phyloP scores from a whole-genome alignment of 2,113 vertebrate species.

The Chaenogobius annularis region DNA sequence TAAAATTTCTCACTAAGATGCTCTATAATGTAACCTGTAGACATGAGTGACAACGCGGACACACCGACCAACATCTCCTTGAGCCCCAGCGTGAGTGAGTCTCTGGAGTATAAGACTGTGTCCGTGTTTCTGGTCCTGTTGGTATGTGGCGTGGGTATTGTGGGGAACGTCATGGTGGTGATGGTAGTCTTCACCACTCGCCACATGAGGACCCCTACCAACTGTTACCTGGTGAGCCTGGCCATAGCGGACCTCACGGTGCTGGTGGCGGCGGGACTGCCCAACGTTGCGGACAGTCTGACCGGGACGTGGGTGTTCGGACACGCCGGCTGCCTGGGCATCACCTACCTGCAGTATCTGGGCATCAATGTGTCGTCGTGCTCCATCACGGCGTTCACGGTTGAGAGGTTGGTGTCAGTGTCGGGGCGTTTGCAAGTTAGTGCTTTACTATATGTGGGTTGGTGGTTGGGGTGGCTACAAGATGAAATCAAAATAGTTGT shows the following conservation, averaged over 20 bases:
- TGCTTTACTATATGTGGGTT: background rate
- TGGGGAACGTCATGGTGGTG: conserved; percentile 85
- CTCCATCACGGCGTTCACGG: conserved; percentile 82
- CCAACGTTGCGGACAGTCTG: conserved; percentile 79
- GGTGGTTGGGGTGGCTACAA: no score
- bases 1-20: background rate
- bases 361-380: conserved; percentile 84
- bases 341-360: conserved; percentile 84
- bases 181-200: conserved; percentile 79
- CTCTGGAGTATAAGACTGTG: conserved; percentile 76
- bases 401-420: conserved; percentile 73
- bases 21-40: conserved; percentile 8
- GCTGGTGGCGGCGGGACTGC: conserved; percentile 79
- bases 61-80: conserved; percentile 76
- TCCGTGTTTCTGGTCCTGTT: conserved; percentile 79
- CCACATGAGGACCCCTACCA: conserved; percentile 82
- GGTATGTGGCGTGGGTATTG: conserved; percentile 77
- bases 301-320: conserved; percentile 80
- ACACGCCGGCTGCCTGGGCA: conserved; percentile 75
- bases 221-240: conserved; percentile 83
- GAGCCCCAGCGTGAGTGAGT: conserved; percentile 49
- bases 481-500: no score
- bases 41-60: conserved; percentile 74
- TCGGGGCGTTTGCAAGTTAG: background rate
- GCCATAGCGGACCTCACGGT: conserved; percentile 81